Evolutionary conservation across 2,888 invertebrate genomes (phyloP).

Genomic region (Spicauda simplicius): DNA sequence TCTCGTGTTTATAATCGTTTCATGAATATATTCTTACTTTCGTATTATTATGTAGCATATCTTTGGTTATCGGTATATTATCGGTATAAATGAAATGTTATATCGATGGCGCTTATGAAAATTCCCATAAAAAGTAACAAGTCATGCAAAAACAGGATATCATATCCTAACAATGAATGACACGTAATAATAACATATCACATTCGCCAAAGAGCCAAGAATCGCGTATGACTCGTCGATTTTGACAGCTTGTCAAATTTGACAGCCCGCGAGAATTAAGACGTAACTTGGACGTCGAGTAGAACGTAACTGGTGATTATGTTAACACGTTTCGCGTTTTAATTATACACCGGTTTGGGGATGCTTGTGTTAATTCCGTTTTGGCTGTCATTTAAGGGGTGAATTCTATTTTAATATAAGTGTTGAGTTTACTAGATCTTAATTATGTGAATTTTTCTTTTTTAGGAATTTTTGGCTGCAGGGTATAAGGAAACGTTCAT

Average conservation of each 20-base stretch:
- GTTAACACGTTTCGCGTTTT: constrained; percentile 71
- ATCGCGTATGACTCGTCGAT: constrained; percentile 66
- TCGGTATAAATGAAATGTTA: too few relatives aligned
- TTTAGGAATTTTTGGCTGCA: neutral
- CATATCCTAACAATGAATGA: constrained; percentile 60
- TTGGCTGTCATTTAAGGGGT: constrained; percentile 28
- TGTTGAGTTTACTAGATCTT: neutral
- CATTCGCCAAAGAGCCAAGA: constrained; percentile 56
- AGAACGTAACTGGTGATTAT: constrained; percentile 70
- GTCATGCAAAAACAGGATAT: constrained; percentile 58
- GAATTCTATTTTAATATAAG: constrained; percentile 5
- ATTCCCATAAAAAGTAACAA: constrained; percentile 40
- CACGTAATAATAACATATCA: constrained; percentile 75
- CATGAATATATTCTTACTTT: too few relatives aligned
- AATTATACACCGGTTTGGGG: constrained; percentile 65
- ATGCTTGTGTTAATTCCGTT: constrained; percentile 25
- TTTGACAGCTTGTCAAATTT: constrained; percentile 64
- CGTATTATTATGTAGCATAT: too few relatives aligned
- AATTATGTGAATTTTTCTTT: neutral
- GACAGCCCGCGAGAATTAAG: constrained; percentile 50
- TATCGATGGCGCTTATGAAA: constrained; percentile 9
- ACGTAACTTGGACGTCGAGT: constrained; percentile 54
- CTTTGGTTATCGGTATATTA: too few relatives aligned
- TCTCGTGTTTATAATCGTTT: too few relatives aligned
- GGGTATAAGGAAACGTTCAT: neutral